phyloP scores from a whole-genome alignment of 2,797 vertebrate species.

The Pseudocheirus occidentalis region DNA sequence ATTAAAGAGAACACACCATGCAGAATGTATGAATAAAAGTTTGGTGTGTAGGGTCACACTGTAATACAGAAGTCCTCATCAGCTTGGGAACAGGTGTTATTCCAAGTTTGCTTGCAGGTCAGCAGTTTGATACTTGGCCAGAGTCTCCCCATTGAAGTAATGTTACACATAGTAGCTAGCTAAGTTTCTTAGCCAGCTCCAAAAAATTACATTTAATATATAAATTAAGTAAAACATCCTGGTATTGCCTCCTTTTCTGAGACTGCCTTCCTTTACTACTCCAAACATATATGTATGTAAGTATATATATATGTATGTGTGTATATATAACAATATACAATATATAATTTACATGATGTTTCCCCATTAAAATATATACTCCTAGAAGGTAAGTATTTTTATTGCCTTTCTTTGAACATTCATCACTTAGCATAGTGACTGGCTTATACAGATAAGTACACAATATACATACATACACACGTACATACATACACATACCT shows the following conservation, averaged over 20 bases:
- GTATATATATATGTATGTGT: neutral
- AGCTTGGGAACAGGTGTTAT: neutral
- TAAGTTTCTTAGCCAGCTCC: neutral
- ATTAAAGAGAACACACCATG: neutral
- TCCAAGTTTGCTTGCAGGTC: neutral
- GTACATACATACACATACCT: too few relatives aligned
- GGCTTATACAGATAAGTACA: neutral
- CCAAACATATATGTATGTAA: neutral
- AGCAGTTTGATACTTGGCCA: neutral
- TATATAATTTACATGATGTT: neutral
- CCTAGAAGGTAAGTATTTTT: neutral
- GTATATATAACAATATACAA: neutral
- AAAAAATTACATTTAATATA: neutral
- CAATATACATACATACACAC: too few relatives aligned
- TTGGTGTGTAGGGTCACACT: neutral
- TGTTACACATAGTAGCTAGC: neutral
- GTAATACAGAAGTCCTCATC: neutral
- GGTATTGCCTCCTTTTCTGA: neutral
- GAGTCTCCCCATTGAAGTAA: neutral
- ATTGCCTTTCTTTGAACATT: neutral
- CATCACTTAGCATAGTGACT: neutral
- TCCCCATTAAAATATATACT: neutral
- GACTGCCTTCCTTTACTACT: neutral
- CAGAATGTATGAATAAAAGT: neutral
- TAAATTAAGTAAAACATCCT: neutral